Percentiles rank a stretch among this genome's conserved stretches.
Conservation (phyloP, 1,140 invertebrate genomes). For the Propsilocerus akamusi region DNA sequence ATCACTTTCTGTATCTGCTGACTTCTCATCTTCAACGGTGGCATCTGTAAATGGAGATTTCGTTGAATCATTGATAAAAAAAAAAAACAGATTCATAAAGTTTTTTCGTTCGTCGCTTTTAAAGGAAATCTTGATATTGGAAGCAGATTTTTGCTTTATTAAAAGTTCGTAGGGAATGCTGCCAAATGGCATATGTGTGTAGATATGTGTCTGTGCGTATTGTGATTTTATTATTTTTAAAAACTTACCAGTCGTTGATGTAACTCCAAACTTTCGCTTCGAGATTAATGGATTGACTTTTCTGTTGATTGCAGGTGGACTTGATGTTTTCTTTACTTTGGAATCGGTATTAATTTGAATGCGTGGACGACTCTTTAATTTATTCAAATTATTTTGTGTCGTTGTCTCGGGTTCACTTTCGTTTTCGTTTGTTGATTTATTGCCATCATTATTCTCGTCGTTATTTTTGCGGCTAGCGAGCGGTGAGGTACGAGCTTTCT, state of each 20-base stretch:
- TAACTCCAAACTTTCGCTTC: slow-evolving; percentile 16
- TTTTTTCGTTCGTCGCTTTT: background rate
- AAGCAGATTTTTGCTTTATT: too few species aligned
- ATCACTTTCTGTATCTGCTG: slow-evolving; percentile 11
- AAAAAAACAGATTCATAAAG: background rate
- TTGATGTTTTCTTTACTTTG: slow-evolving; percentile 9
- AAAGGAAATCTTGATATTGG: too few species aligned
- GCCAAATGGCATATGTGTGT: too few species aligned
- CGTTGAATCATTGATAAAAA: slow-evolving; percentile 1
- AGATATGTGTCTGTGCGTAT: background rate
- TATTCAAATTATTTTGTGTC: slow-evolving; percentile 16
- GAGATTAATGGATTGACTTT: slow-evolving; percentile 22
- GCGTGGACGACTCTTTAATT: slow-evolving; percentile 20
- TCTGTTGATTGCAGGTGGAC: slow-evolving; percentile 12
- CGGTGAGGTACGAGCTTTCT: slow-evolving; percentile 18
- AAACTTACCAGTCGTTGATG: slow-evolving; percentile 11
- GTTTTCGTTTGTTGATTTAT: slow-evolving; percentile 5
- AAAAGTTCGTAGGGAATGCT: too few species aligned
- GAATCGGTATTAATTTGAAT: slow-evolving; percentile 18
- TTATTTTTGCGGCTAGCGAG: slow-evolving; percentile 18
- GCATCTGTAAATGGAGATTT: slow-evolving; percentile 10
- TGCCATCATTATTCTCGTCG: slow-evolving; percentile 11
- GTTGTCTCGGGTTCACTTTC: slow-evolving; percentile 6
- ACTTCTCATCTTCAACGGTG: slow-evolving; percentile 24
- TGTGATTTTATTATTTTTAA: background rate